A percentile compares a stretch with the other conserved stretches of the same genome.
These are phyloP conservation scores for Hemichromis elongatus DNA, from an alignment of 2,113 vertebrate genomes.

Conservation along the genomic window DNA sequence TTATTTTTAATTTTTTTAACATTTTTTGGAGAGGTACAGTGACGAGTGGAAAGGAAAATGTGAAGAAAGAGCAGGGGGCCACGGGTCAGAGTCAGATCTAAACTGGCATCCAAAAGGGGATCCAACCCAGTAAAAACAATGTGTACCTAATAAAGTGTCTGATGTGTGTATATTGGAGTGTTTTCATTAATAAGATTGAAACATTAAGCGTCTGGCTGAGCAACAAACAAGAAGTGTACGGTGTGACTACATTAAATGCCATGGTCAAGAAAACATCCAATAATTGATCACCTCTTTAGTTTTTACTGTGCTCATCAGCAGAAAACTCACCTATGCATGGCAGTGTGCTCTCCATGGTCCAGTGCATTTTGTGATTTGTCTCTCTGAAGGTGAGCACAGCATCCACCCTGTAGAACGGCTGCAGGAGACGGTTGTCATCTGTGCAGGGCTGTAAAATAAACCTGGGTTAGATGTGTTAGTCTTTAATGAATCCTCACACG, in stretches of 20 bases:
- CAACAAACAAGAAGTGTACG: conserved; percentile 36
- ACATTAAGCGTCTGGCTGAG: conserved; percentile 13
- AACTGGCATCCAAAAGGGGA: background rate
- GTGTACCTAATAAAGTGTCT: background rate
- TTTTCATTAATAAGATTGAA: conserved; percentile 5
- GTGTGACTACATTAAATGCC: conserved; percentile 36
- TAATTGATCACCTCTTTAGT: conserved; percentile 59
- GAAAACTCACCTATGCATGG: conserved; percentile 62
- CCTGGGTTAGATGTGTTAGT: background rate
- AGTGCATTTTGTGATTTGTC: conserved; percentile 64
- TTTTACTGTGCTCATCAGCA: conserved; percentile 53
- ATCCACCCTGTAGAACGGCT: conserved; percentile 65
- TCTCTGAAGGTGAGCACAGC: conserved; percentile 69
- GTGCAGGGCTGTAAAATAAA: conserved; percentile 51
- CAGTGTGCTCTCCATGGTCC: conserved; percentile 72
- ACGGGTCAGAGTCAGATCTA: background rate
- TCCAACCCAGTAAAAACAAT: background rate
- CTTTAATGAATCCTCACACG: background rate
- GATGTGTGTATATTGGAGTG: background rate
- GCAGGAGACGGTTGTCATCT: conserved; percentile 20
- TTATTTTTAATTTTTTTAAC: background rate
- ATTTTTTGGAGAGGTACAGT: background rate
- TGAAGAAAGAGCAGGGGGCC: background rate
- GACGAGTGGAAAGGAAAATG: rapidly evolving
- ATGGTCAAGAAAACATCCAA: conserved; percentile 41